phyloP scores from a whole-genome alignment of 2,797 vertebrate species.

The Pangasius krempfi region DNA sequence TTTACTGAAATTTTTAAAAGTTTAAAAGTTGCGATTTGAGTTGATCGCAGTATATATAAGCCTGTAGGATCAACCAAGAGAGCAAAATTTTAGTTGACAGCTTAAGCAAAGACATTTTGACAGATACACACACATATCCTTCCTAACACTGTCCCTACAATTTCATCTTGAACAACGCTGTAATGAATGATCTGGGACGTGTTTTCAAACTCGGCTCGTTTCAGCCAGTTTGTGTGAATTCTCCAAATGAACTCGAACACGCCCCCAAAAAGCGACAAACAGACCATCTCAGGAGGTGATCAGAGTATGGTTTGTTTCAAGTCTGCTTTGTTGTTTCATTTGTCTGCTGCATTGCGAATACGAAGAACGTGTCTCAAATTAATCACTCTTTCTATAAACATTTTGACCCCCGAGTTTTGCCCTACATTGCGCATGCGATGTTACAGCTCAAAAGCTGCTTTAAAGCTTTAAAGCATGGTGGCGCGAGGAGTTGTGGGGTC shows the following conservation, averaged over 20 bases:
- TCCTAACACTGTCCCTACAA: neutral
- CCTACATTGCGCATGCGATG: neutral
- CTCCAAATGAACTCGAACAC: neutral
- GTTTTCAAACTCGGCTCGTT: neutral
- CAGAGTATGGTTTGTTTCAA: neutral
- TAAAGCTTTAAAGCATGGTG: too few relatives aligned
- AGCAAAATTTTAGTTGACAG: neutral
- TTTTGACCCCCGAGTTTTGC: neutral
- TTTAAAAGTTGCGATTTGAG: neutral
- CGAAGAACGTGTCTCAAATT: neutral
- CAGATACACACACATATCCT: neutral
- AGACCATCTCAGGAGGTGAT: neutral
- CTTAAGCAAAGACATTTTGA: neutral
- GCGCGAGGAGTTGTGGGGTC: neutral
- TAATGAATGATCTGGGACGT: neutral
- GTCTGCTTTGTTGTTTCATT: neutral
- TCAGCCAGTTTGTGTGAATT: neutral
- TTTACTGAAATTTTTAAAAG: neutral
- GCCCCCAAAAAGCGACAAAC: neutral
- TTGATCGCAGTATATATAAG: neutral
- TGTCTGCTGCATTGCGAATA: neutral
- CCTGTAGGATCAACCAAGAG: neutral
- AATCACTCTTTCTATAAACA: neutral
- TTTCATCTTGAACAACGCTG: slow-evolving; percentile 4
- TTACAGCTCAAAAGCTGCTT: neutral